Base-by-base conservation (phyloP, 2,888 invertebrate species). In the Hoplodrina blanda region DNA sequence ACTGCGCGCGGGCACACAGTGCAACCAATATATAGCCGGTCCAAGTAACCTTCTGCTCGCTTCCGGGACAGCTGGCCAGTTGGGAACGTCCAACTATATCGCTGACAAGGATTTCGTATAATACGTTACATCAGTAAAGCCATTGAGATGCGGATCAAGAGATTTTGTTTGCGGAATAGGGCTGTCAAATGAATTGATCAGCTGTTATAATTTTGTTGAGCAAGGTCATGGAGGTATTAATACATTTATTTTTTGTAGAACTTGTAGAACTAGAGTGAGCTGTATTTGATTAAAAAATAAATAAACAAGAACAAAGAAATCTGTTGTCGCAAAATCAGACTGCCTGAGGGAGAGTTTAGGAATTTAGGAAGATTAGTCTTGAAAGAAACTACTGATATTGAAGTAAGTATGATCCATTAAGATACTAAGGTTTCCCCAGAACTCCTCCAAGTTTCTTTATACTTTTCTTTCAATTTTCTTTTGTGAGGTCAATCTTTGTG, bases 11-110 rank as follows among this genome's bases (percentile, higher is more conserved):
- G 91, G 94, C 90, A 85, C 67, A 61, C 81, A 66, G 72, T 69
- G 73, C 86, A 71, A 75, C 80, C 86, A 86, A 89, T 95, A 92
- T 95, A 95, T 95, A 95, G 91, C 89, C 88, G 87, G 74, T 73
- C 80, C 82, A 76, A 80, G 83, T 88, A 94, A 94, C 95, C 95
- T 95, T 95, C 93, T 89, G 85, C 76, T 60, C 49, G 88, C 94
- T 95, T 95, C 95, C 95, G 93, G 94, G 91, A 93, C 90, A 83
- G 67, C 80, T 50, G 44, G 44, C 68, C 69, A 49, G 65, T 55
- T 82, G 78, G 76, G 80, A 75, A 73, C 70, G 81, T 73, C 62
- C 49, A 56, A 57, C 61, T 33, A n/a, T 60, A 55, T 41, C n/a
- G 56, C 63, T 55, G 74, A 67, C 84, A 83, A 83, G 77, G 82